Evolutionary conservation across 2,888 invertebrate genomes (phyloP), one percentile per base, ranked within the genome.

Genomic region (Orchesella flavescens): DNA sequence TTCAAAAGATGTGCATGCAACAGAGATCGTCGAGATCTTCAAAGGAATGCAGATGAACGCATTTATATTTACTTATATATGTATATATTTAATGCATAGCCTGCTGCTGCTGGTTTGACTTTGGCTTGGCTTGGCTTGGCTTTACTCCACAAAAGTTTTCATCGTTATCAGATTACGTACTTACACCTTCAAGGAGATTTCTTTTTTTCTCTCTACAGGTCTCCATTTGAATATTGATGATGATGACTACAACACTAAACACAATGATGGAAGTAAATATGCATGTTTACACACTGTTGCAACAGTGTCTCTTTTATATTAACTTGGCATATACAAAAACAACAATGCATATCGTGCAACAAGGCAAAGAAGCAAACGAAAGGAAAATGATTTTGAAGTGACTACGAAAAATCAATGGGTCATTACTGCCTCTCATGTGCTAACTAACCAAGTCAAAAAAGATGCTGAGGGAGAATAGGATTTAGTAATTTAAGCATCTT

Each of bases 321-420:
- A 49, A 1, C 12, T 7, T 24, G 61, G 4, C 43, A 63, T 24
- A 43, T n/a, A 43, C 66, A 21, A 44, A 63, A 7, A 23, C 63
- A 63, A 44, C 63, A 63, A 49, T 49, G 49, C 49, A 12, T 49
- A 12, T 15, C 49, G n/a, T 49, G n/a, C 24, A 63, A 63, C 15
- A 34, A 21, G 21, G 7, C 7, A 19, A 21, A 19, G 23, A 69
- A 24, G 69, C 69, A 21, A 79, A 71, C 44, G 71, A 72, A 79
- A 79, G 72, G 44, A 72, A 79, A 79, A 71, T 63, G 61, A 34
- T 71, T 78, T 34, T 66, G 9, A 44, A 34, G 68, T 57, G 53
- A 24, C 59, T 17, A 24, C 19, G 59, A 78, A 79, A 79, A 79
- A 79, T 79, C 72, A 63, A 79, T 79, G n/a, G 78, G 44, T 71